Evolutionary conservation across 2,113 vertebrate species (phyloP).

Genomic region (Elephas maximus): DNA sequence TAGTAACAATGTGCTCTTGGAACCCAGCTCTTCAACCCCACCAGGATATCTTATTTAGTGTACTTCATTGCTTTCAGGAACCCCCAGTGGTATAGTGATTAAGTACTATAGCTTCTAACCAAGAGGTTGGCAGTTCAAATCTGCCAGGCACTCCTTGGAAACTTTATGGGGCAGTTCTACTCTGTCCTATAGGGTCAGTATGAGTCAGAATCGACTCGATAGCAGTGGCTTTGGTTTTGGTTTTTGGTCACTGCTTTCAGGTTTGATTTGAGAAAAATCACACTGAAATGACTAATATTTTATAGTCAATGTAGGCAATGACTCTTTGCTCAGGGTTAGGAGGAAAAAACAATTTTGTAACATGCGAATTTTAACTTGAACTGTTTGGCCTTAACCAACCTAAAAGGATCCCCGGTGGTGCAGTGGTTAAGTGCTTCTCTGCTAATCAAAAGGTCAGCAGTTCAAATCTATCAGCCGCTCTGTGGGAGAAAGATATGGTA

Average conservation of each 20-base stretch:
- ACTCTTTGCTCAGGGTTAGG: not conserved
- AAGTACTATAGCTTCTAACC: no score
- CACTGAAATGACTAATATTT: not conserved
- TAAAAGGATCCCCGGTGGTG: not conserved
- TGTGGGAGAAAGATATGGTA: not conserved
- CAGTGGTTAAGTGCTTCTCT: not conserved
- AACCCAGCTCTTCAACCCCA: accelerated
- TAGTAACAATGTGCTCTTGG: not conserved
- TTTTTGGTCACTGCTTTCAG: no score
- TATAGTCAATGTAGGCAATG: no score
- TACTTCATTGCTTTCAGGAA: not conserved
- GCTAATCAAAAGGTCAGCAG: not conserved
- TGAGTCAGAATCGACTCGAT: no score
- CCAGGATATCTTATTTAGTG: no score
- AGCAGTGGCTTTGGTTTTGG: no score
- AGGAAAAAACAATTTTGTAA: not conserved
- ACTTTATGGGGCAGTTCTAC: no score
- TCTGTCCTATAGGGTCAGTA: no score
- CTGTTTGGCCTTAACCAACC: accelerated
- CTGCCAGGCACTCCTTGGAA: no score
- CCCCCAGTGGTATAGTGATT: no score
- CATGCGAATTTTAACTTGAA: not conserved
- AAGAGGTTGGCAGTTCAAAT: no score
- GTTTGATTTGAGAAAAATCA: not conserved
- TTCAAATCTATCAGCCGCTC: not conserved